Conservation (phyloP, 1,140 invertebrate species). For the Procambarus virginalis region DNA sequence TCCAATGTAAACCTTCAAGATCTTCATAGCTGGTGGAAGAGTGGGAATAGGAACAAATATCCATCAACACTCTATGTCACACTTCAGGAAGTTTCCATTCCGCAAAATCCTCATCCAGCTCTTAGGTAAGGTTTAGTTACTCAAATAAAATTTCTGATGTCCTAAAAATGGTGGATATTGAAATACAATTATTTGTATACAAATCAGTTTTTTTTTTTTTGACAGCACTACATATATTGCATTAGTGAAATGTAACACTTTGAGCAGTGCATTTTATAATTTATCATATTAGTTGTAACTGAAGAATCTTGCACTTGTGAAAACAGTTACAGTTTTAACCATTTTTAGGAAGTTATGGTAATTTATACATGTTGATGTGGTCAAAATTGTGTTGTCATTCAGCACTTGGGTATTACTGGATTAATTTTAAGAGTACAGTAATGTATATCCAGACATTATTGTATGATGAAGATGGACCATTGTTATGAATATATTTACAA, state of each 20-base stretch:
- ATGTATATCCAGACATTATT: too few species aligned
- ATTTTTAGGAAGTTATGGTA: not conserved
- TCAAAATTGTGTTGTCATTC: too few species aligned
- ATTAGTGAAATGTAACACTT: too few species aligned
- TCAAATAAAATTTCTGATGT: not conserved
- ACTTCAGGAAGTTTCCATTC: constrained; percentile 42
- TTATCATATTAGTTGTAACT: too few species aligned
- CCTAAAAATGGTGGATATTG: not conserved
- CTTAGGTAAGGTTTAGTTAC: constrained; percentile 21
- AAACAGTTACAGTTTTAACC: not conserved
- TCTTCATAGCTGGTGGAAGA: constrained; percentile 61
- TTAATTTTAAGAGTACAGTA: too few species aligned
- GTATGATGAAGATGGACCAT: too few species aligned
- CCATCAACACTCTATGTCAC: constrained; percentile 47
- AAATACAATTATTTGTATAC: not conserved
- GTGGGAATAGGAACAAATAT: constrained; percentile 56
- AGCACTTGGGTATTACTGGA: too few species aligned
- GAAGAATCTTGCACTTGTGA: too few species aligned
- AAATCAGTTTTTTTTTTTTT: not conserved
- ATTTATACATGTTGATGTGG: not conserved
- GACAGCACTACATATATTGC: too few species aligned
- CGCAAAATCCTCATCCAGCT: constrained; percentile 29
- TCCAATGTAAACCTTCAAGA: constrained; percentile 24
- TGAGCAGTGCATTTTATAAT: too few species aligned
- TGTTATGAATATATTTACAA: too few species aligned